These are phyloP conservation scores for Manacus vitellinus DNA, from an alignment of 2,113 vertebrate genomes.

Conservation along the genomic window DNA sequence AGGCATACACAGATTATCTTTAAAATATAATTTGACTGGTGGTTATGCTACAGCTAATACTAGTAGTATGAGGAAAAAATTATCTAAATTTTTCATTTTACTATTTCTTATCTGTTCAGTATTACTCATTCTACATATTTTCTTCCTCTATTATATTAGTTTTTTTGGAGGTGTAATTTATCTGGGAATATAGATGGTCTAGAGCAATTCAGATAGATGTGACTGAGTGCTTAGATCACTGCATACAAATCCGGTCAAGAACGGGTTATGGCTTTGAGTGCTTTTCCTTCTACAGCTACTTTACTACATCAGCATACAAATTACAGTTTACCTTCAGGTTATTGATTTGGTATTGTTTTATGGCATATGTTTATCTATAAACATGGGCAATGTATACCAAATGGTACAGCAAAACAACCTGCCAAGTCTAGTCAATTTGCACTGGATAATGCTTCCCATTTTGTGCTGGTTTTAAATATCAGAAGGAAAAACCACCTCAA, in stretches of 20 bases:
- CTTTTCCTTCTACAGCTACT: neutral
- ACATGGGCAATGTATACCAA: neutral
- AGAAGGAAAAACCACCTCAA: neutral
- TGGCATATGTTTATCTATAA: neutral
- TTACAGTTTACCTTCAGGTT: neutral
- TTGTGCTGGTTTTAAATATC: neutral
- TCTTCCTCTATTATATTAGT: neutral
- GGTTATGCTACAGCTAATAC: neutral
- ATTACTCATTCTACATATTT: neutral
- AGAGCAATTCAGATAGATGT: neutral
- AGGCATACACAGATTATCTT: neutral
- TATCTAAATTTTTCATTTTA: neutral
- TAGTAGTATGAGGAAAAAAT: neutral
- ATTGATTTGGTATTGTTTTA: neutral
- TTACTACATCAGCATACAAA: neutral
- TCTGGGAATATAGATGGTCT: neutral
- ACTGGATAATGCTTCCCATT: neutral
- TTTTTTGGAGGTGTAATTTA: neutral
- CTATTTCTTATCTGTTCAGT: neutral
- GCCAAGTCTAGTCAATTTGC: neutral
- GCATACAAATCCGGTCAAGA: neutral
- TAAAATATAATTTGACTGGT: neutral
- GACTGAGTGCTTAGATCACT: neutral
- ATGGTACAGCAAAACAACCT: neutral
- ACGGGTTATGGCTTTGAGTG: neutral